Conservation (phyloP, 1,140 invertebrate species). For the Rhynchophorus ferrugineus region DNA sequence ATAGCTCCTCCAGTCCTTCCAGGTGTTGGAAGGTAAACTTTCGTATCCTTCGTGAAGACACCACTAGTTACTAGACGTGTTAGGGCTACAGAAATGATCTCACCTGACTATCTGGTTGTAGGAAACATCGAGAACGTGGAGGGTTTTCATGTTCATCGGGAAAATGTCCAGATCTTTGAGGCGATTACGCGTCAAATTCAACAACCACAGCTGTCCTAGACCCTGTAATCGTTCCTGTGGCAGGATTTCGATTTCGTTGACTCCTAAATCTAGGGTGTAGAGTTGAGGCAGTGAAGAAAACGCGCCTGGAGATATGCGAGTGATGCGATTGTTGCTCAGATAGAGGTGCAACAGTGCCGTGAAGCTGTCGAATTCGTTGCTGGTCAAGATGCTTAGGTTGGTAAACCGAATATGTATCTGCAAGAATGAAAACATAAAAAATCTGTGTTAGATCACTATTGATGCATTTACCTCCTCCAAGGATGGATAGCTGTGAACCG, state of each 20-base stretch:
- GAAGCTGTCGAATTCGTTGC: conserved; percentile 83
- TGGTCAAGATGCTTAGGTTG: conserved; percentile 77
- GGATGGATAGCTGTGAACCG: conserved; percentile 56
- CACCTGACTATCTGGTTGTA: conserved; percentile 55
- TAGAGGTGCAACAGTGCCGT: conserved; percentile 67
- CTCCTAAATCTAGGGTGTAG: conserved; percentile 71
- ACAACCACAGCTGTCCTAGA: conserved; percentile 56
- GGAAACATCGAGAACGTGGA: conserved; percentile 75
- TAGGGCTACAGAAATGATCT: not conserved
- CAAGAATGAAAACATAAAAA: no score
- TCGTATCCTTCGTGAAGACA: conserved; percentile 49
- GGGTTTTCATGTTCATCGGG: conserved; percentile 62
- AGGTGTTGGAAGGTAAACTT: conserved; percentile 70
- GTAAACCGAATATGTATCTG: conserved; percentile 67
- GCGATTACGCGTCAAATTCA: conserved; percentile 78
- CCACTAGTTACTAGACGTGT: not conserved
- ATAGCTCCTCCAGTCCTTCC: conserved; percentile 63
- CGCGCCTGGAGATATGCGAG: conserved; percentile 73
- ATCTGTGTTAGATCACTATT: not conserved
- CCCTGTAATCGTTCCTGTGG: conserved; percentile 79
- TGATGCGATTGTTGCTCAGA: conserved; percentile 67
- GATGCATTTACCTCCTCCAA: conserved; percentile 53
- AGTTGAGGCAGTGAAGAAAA: conserved; percentile 70
- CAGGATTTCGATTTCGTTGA: conserved; percentile 75
- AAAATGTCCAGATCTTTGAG: conserved; percentile 79